Base-by-base conservation (phyloP, 2,888 invertebrate species). In the Choristoneura rosaceana region DNA sequence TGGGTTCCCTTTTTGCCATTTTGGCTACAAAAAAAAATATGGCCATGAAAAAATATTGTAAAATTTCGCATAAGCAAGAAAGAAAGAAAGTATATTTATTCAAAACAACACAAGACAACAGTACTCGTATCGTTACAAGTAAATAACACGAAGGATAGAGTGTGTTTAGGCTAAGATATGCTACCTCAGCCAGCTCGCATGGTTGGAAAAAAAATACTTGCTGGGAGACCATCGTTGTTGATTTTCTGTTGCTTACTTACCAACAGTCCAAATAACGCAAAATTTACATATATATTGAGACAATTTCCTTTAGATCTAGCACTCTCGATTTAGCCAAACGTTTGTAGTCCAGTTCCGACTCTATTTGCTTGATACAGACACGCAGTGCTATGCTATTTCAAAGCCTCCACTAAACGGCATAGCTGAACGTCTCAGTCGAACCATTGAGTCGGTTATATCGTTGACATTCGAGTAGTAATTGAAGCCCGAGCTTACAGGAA, bases 391-490 rank as follows among this genome's bases (percentile, higher is more conserved):
- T 45, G n/a, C 45, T 45, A 14, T 62, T 45, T 62, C 62, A 62
- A 45, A 62, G 62, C 41, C 45, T 55, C 55, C 4, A 3, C 14
- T 25, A 25, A 62, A 45, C 62, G 62, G 62, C 43, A 33, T 45
- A 45, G 62, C 10, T 2, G 17, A 12, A 15, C 17, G 43, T 3
- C 17, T 61, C 17, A 47, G n/a, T 47, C 47, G 47, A 47, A n/a
- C 47, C 47, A 47, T 47, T 47, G 47, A 60, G 61, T 61, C 25
- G 61, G 43, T 43, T 61, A 43, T 61, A 45, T 25, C 14, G 62
- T 45, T 62, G 62, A 33, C 62, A 45, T 62, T 45, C 62, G 45
- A 62, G 61, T 45, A 62, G 61, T 45, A 62, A 62, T 62, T 45
- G 62, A 25, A 25, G 14, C 25, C 43, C 0, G 15, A 15, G 17